Evolutionary conservation across 1,140 invertebrate species (phyloP).

Genomic region (Zaprionus ornatus): DNA sequence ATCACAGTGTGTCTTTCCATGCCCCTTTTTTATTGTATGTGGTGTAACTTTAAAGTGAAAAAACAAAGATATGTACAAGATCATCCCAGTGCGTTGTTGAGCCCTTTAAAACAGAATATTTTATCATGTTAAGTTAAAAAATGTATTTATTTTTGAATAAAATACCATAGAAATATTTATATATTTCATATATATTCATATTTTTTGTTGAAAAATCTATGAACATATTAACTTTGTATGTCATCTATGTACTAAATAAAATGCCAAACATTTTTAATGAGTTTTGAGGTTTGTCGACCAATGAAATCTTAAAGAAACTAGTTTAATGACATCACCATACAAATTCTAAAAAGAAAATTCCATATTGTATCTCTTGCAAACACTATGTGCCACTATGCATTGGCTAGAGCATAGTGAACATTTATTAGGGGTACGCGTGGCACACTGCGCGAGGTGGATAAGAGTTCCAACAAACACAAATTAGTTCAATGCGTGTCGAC

Average conservation of each 20-base stretch:
- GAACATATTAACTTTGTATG: no score
- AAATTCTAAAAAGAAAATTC: neutral
- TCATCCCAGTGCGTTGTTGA: neutral
- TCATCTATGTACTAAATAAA: no score
- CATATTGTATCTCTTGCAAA: neutral
- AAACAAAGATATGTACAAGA: no score
- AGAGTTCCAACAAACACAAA: slow-evolving; percentile 8
- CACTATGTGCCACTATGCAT: neutral
- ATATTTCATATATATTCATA: neutral
- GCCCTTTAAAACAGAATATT: neutral
- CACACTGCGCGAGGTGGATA: neutral
- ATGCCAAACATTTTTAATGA: no score
- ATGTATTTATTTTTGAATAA: no score
- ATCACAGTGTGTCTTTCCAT: neutral
- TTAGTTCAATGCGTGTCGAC: slow-evolving; percentile 31
- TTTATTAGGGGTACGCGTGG: neutral
- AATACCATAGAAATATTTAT: no score
- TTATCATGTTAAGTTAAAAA: no score
- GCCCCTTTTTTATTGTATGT: neutral
- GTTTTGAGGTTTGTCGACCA: neutral
- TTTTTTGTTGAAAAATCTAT: neutral
- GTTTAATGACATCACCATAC: neutral
- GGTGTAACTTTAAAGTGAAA: no score
- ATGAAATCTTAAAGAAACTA: neutral
- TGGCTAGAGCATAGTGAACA: neutral